A percentile compares a stretch with the other conserved stretches of the same genome.
Conservation (phyloP, 1,140 invertebrate species). For the Bombus polaris region DNA sequence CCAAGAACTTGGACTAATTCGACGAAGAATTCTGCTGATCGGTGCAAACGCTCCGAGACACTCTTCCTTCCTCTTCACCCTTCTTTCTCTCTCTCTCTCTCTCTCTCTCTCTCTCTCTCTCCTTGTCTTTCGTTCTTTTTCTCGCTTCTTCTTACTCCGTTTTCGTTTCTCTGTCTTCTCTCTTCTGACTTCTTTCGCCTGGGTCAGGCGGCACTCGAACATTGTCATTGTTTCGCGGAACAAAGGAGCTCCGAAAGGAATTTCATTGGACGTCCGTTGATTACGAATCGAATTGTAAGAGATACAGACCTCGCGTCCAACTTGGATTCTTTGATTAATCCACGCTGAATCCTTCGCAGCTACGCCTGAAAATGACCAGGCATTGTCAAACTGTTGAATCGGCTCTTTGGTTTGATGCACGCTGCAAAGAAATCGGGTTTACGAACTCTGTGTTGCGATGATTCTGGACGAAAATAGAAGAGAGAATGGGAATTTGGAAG, state of each 20-base stretch:
- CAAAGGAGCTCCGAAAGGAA: slow-evolving; percentile 25
- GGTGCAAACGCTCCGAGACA: not conserved
- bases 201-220: not conserved
- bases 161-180: not conserved
- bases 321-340: slow-evolving; percentile 35
- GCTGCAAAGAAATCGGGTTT: not conserved
- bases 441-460: too few species aligned
- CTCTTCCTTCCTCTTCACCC: too few species aligned
- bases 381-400: not conserved
- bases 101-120: not conserved
- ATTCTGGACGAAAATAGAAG: not conserved
- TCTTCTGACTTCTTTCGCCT: not conserved
- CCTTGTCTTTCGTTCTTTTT: too few species aligned
- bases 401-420: not conserved
- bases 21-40: slow-evolving; percentile 42
- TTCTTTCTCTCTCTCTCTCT: too few species aligned
- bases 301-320: slow-evolving; percentile 21
- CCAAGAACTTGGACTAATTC: slow-evolving; percentile 28
- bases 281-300: slow-evolving; percentile 46
- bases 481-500: not conserved
- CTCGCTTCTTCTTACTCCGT: not conserved
- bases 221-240: slow-evolving; percentile 36
- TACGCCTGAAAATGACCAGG: not conserved
- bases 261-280: slow-evolving; percentile 30
- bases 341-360: slow-evolving; percentile 19